phyloP scores from a whole-genome alignment of 2,113 vertebrate genomes.

The Pomatostomus ruficeps region DNA sequence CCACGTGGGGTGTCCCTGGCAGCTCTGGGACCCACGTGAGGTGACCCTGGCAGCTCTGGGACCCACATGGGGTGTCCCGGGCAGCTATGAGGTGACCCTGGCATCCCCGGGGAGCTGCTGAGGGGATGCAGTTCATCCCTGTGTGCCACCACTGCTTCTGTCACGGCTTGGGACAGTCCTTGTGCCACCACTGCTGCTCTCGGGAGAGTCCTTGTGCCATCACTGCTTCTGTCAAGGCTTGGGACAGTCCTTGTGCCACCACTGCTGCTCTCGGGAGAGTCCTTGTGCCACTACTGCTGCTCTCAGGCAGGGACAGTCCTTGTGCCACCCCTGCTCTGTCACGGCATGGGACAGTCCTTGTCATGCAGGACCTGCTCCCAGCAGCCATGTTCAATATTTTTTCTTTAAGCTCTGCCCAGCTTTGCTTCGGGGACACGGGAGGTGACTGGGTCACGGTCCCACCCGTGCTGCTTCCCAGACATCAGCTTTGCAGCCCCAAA shows the following conservation, averaged over 20 bases:
- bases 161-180: rapidly evolving
- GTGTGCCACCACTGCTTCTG: neutral
- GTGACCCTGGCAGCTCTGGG: neutral
- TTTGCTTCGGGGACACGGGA: neutral
- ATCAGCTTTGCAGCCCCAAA: neutral
- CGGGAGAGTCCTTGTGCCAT: no score
- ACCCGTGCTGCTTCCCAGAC: neutral
- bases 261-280: neutral
- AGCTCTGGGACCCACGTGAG: neutral
- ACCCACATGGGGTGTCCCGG: neutral
- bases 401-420: neutral
- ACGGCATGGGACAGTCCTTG: neutral
- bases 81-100: no score
- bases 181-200: no score
- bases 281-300: no score
- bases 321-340: rapidly evolving
- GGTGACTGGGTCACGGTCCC: rapidly evolving
- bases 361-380: neutral
- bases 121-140: neutral
- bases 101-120: neutral
- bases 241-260: neutral
- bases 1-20: neutral
- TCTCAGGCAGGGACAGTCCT: no score
- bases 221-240: neutral
- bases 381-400: rapidly evolving